phyloP scores from a whole-genome alignment of 1,140 invertebrate species.

The Drosophila bocki region DNA sequence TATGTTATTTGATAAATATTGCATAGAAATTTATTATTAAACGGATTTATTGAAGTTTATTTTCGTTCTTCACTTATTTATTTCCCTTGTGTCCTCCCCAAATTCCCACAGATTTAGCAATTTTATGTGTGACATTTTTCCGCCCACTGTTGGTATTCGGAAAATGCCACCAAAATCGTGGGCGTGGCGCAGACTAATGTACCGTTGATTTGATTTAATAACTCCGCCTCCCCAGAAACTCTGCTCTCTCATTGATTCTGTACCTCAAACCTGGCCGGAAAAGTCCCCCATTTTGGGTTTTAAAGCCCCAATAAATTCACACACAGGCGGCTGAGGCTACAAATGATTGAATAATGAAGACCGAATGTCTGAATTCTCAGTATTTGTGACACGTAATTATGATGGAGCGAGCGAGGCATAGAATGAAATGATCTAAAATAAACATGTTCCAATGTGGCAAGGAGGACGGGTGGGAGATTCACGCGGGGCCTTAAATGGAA shows the following conservation, averaged over 20 bases:
- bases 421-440: constrained; percentile 66
- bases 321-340: constrained; percentile 4
- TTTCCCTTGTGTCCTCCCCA: neutral
- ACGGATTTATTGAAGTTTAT: neutral
- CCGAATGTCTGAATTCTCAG: constrained; percentile 23
- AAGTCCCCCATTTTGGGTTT: neutral
- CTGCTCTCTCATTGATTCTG: constrained; percentile 11
- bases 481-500: constrained; percentile 16
- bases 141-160: constrained; percentile 17
- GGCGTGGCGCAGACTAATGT: constrained; percentile 51
- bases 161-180: constrained; percentile 5
- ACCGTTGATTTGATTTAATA: constrained; percentile 74
- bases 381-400: constrained; percentile 66
- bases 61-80: neutral
- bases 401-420: constrained; percentile 28
- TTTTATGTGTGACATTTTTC: constrained; percentile 5
- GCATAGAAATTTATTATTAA: neutral
- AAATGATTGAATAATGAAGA: constrained; percentile 59
- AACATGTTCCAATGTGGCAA: constrained; percentile 59
- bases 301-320: constrained; percentile 30
- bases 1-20: neutral
- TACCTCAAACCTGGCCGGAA: constrained; percentile 14
- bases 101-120: neutral
- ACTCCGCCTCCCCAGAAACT: constrained; percentile 13
- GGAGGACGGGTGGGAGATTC: neutral